Conservation (phyloP, 1,140 invertebrate species). For the Sitobion miscanthi region DNA sequence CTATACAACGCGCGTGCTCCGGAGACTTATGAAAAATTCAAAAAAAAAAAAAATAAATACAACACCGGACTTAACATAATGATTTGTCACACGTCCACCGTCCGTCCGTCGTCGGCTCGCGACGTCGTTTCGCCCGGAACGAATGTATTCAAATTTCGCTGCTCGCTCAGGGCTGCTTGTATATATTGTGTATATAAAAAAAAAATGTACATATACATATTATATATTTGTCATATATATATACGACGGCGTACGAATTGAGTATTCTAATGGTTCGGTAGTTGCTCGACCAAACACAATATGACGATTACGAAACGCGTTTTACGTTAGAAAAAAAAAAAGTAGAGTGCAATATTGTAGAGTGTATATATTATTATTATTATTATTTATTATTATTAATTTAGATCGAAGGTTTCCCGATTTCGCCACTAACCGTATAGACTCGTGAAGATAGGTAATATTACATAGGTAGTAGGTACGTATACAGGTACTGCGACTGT, state of each 20-base stretch:
- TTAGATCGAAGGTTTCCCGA: not conserved
- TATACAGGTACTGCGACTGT: not conserved
- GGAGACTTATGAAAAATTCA: conserved; percentile 48
- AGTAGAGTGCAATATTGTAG: not conserved
- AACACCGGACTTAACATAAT: conserved; percentile 45
- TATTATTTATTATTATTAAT: not conserved
- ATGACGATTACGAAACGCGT: not conserved
- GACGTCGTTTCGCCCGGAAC: conserved; percentile 50
- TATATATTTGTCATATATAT: not conserved
- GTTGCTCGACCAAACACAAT: not conserved
- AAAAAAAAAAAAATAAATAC: conserved; percentile 29
- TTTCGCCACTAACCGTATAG: not conserved
- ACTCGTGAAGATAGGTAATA: not conserved
- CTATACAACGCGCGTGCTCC: conserved; percentile 25
- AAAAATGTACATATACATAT: not conserved
- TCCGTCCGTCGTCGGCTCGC: conserved; percentile 18
- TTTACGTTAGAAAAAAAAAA: not conserved
- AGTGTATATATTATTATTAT: not conserved
- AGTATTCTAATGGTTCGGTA: conserved; percentile 16
- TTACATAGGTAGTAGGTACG: not conserved
- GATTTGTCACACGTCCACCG: conserved; percentile 53
- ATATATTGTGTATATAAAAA: not conserved
- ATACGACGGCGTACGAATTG: not conserved
- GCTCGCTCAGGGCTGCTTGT: not conserved
- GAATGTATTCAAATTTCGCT: conserved; percentile 50